These are phyloP conservation scores for Ennomos quercinarius DNA, from an alignment of 2,888 invertebrate species.

Conservation along the genomic window DNA sequence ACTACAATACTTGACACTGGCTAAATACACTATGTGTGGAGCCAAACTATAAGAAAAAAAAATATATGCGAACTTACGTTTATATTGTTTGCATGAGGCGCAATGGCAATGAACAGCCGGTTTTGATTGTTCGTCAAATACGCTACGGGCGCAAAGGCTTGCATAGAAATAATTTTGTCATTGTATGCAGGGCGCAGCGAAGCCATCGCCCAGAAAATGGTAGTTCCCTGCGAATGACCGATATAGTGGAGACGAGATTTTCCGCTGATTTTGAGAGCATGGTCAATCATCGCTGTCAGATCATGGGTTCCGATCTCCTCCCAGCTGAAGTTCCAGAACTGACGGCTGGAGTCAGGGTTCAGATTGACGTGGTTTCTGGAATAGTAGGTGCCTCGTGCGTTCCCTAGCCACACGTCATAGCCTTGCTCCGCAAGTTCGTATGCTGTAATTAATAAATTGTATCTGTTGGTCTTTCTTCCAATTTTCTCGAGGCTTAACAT, in stretches of 20 bases:
- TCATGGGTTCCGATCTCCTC: constrained; percentile 92
- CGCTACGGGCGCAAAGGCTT: constrained; percentile 87
- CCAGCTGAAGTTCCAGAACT: constrained; percentile 90
- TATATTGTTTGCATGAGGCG: constrained; percentile 61
- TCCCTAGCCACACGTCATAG: constrained; percentile 92
- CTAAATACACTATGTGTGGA: no score
- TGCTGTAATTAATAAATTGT: constrained; percentile 41
- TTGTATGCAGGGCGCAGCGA: constrained; percentile 87
- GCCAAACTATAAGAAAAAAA: no score
- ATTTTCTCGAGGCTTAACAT: no score
- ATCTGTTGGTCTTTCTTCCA: no score
- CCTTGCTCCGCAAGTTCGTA: constrained; percentile 86
- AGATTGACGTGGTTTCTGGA: constrained; percentile 80
- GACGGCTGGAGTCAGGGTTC: constrained; percentile 54
- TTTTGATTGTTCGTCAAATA: constrained; percentile 79
- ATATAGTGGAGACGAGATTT: constrained; percentile 88
- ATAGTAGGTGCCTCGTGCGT: constrained; percentile 89
- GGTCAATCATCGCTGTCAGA: constrained; percentile 91
- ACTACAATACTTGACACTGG: no score
- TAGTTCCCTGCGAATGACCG: constrained; percentile 90
- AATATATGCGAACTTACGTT: constrained; percentile 51
- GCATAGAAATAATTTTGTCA: constrained; percentile 86
- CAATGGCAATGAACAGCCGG: constrained; percentile 69
- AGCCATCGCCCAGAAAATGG: constrained; percentile 87
- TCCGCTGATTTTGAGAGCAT: constrained; percentile 84